Evolutionary conservation across 2,113 vertebrate species (phyloP), one percentile per base, ranked within the genome.

Genomic region (Promerops cafer): DNA sequence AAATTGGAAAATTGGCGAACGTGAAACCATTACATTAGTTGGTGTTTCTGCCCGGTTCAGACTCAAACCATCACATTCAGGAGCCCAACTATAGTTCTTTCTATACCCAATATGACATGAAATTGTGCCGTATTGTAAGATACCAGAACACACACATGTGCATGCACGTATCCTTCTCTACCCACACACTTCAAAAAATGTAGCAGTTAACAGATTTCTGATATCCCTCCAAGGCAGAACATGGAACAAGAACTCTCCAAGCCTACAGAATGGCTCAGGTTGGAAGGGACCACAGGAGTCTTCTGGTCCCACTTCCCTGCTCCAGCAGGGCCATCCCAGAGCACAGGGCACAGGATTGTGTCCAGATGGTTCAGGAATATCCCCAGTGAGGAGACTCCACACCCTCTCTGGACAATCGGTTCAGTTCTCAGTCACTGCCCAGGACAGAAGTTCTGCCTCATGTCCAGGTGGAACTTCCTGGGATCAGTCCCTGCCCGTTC

Each of bases 341-440:
- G 33, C 64, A 60, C 45, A 68, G 1, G 1, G 33, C 64, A 70
- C 65, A 56, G 42, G 35, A 31, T 35, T 56, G 54, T 61, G 54
- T 5, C 33, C 72, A 61, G 33, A 1, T 0, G 15, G 15, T 0
- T 28, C 45, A 69, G 54, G 15, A 61, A 39, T 16, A 53, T 16
- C 64, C 3, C 44, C 52, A 60, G 21, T 7, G 44, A 77, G 44
- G 45, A 57, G 44, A 59, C 20, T 31, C 44, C 53, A 42, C 31
- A 31, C 1, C 18, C 39, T 28, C 74, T 24, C 33, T 45, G 54
- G 44, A 7, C 28, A 68, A 68, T 61, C n/a, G 54, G 59, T 22
- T 68, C 63, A 68, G 53, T 0, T 7, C n/a, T 40, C 4, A 0
- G 22, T 2, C 57, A 18, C 17, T 85, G 71, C 37, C 2, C 71